Conservation (phyloP, 2,113 vertebrate species). For the Perca schrenkii region DNA sequence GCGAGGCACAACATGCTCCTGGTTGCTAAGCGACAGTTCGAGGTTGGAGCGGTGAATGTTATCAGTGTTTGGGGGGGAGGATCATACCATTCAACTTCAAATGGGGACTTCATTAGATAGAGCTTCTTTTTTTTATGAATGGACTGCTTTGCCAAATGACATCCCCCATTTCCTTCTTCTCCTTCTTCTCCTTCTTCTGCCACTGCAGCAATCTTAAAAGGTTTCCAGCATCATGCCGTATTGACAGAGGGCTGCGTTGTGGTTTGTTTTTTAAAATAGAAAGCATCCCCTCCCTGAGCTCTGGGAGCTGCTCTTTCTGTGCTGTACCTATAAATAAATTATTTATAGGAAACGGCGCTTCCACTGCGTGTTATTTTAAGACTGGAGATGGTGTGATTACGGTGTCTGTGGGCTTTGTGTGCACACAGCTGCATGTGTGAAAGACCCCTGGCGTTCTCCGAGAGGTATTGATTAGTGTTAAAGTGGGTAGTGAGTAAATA, state of each 20-base stretch:
- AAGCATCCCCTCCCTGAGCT: constrained; percentile 22
- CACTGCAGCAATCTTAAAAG: constrained; percentile 43
- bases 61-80: constrained; percentile 18
- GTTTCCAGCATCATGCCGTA: neutral
- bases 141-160: neutral
- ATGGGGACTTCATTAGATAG: constrained; percentile 10
- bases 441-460: neutral
- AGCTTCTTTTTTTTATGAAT: constrained; percentile 49
- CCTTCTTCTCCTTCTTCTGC: neutral
- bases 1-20: constrained; percentile 70
- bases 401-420: constrained; percentile 13
- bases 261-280: constrained; percentile 38
- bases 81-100: constrained; percentile 43
- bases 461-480: constrained; percentile 23
- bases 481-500: constrained; percentile 5
- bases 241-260: neutral
- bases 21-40: constrained; percentile 91
- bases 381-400: constrained; percentile 32
- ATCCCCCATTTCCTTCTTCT: neutral
- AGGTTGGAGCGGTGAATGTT: constrained; percentile 62
- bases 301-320: constrained; percentile 49
- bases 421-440: constrained; percentile 6
- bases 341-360: constrained; percentile 64
- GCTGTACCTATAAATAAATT: constrained; percentile 61
- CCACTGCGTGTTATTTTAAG: constrained; percentile 67